Evolutionary conservation across 1,140 invertebrate genomes (phyloP), one percentile per base, ranked within the genome.

Genomic region (Heliconius hermathena): DNA sequence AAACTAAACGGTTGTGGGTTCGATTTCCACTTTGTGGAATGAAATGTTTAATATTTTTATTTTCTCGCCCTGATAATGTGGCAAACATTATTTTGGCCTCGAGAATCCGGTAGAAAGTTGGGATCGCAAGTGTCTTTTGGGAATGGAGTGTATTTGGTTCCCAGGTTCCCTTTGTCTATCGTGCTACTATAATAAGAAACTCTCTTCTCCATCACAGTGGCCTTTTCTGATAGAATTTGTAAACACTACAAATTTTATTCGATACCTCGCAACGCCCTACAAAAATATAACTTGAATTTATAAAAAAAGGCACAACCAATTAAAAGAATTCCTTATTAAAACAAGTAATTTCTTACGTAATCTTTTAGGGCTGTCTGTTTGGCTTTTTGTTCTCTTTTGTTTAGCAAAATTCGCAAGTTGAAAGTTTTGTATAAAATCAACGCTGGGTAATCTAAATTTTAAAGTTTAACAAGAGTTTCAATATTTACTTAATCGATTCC

Each of bases 361-460:
- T 80, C 79, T 66, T 76, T 76, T 66, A 26, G 74, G 74, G 70
- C 66, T 76, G 74, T 80, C 79, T 72, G 71, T 80, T 76, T 80
- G 79, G 54, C 74, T 80, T 80, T 76, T 74, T 52, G 75, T 80
- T 76, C 78, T 26, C 73, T 80, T 80, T 76, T 80, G 79, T 73
- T 80, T 76, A 33, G 71, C 66, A 72, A 76, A 71, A 52, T 73
- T 80, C 26, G 74, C 33, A 71, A 80, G 71, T 80, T 73, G n/a
- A 57, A 20, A 57, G 54, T 57, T 57, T 13, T 73, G 79, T 38
- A 73, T 80, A 76, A 80, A 80, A 80, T 80, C 74, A 80, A 80
- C 71, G 73, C 77, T 73, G 71, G 8, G 54, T 71, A 73, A 54
- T 80, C 66, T n/a, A 33, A 18, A 80, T 33, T 36, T 74, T 79